phyloP scores from a whole-genome alignment of 2,113 vertebrate species.

The Microtus oregoni region DNA sequence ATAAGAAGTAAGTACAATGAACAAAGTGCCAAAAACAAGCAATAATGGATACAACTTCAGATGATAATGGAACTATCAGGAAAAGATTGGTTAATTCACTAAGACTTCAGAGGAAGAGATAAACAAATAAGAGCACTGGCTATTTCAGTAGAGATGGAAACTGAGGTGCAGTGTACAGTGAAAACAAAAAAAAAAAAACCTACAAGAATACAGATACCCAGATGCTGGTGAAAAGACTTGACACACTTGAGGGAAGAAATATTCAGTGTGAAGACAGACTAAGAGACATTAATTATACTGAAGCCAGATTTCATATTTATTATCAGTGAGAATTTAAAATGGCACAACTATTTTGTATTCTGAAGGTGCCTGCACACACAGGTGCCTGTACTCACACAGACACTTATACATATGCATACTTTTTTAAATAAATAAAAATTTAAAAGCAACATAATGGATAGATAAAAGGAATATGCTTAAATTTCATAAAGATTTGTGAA shows the following conservation, averaged over 20 bases:
- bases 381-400: neutral
- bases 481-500: constrained; percentile 11
- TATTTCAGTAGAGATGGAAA: neutral
- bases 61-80: neutral
- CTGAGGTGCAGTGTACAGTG: neutral
- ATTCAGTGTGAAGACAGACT: neutral
- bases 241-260: neutral
- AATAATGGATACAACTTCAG: neutral
- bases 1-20: neutral
- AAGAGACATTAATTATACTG: neutral
- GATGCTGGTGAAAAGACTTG: neutral
- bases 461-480: neutral
- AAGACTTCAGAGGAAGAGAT: neutral
- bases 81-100: neutral
- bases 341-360: neutral
- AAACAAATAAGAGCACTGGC: neutral
- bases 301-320: neutral
- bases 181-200: neutral
- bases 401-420: neutral
- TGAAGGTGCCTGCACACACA: neutral
- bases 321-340: neutral
- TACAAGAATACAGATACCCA: neutral
- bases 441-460: neutral
- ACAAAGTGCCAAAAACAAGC: neutral
- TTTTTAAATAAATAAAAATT: neutral